Evolutionary conservation across 2,113 vertebrate species (phyloP).

Genomic region (Pedionomus torquatus): DNA sequence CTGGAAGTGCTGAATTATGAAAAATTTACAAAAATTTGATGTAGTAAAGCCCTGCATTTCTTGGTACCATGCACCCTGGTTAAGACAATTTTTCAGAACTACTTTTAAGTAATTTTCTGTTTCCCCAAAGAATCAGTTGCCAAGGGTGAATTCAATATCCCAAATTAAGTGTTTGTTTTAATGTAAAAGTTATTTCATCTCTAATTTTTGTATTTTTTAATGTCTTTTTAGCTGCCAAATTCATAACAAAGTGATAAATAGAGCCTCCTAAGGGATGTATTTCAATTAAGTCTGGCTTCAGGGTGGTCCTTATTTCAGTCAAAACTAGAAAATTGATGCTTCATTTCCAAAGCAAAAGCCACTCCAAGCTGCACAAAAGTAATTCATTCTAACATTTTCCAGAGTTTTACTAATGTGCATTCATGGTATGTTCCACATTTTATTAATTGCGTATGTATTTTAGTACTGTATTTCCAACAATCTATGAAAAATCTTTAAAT

Average conservation of each 20-base stretch:
- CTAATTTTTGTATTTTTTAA: slow-evolving; percentile 69
- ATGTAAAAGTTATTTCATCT: slow-evolving; percentile 45
- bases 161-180: slow-evolving; percentile 26
- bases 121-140: background rate
- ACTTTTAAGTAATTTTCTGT: slow-evolving; percentile 7
- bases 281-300: slow-evolving; percentile 70
- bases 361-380: slow-evolving; percentile 64
- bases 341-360: slow-evolving; percentile 71
- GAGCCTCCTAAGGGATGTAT: slow-evolving; percentile 45
- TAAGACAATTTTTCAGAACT: slow-evolving; percentile 32
- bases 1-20: slow-evolving; percentile 10
- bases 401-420: slow-evolving; percentile 48
- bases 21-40: background rate
- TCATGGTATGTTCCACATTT: slow-evolving; percentile 61
- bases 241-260: slow-evolving; percentile 70
- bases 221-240: slow-evolving; percentile 61
- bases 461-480: slow-evolving; percentile 50
- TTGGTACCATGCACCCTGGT: background rate
- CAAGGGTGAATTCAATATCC: slow-evolving; percentile 35
- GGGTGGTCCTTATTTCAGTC: slow-evolving; percentile 76
- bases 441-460: slow-evolving; percentile 69
- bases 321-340: slow-evolving; percentile 72
- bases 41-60: background rate
- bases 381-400: slow-evolving; percentile 70
- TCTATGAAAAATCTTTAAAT: slow-evolving; percentile 32